Evolutionary conservation across 2,113 vertebrate genomes (phyloP), one percentile per base, ranked within the genome.

Genomic region (Calypte anna): DNA sequence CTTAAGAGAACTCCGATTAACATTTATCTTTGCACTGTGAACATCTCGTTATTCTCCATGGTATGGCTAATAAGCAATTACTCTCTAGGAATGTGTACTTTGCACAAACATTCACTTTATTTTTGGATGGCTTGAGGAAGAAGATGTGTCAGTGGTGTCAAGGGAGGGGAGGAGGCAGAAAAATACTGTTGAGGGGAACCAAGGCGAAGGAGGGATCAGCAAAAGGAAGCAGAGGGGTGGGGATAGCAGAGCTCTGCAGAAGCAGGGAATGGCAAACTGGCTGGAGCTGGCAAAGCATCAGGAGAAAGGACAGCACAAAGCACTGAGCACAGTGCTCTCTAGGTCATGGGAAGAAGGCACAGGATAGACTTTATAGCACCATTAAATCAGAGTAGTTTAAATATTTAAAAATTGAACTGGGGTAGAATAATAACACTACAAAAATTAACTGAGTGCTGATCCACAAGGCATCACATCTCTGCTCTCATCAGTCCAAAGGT

Each of bases 51-150:
- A 14, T 12, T 75, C 17, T 88, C 79, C 30, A 14, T 13, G 30
- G 44, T 61, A 48, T 5, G 93, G 53, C 8, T 78, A 63, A 88
- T 9, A 82, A 28, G 20, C 61, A 90, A 33, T 59, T 83, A 90
- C 55, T 74, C 83, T 48, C 23, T 30, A 67, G 48, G 23, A 91
- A 93, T 25, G 22, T 3, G 0, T 15, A 51, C 74, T 89, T 93
- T 72, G 59, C 43, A 83, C 40, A 90, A 61, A 46, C 67, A 88
- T 72, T 31, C 75, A 76, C 30, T 73, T 86, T 55, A 61, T 12
- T 93, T 94, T 74, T 88, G 72, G 64, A 88, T 55, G 20, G 23
- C 13, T 93, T 62, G 66, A 76, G 55, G 72, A 90, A 88, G 75
- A 95, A 93, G 78, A 90, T 28, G 68, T 0, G 1, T 30, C 78